Base-by-base conservation (phyloP, 1,140 invertebrate genomes). In the Drosophila nikananu region DNA sequence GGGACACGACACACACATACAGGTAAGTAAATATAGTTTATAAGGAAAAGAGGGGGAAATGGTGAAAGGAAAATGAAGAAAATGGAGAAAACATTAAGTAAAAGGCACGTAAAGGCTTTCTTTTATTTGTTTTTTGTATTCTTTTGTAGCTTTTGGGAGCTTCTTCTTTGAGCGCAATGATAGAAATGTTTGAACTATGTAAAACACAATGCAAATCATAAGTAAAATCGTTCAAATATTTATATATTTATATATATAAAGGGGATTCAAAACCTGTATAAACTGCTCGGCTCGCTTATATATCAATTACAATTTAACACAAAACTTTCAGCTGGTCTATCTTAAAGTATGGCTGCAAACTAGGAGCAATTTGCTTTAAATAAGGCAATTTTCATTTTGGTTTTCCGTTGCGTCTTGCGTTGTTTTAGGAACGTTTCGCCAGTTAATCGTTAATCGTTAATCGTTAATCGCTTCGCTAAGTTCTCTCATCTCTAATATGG, bases 131-230 rank as follows among this genome's bases (percentile, higher is more conserved):
- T 42, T 42, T 59, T 52, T 37, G 17, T 48, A n/a, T 41, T 48
- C 21, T 25, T 77, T 46, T 54, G 15, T 23, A 13, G 32, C 39
- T 41, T 75, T 44, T 44, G 39, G 30, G 42, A 30, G 19, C 44
- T 65, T 30, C 17, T 51, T 51, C n/a, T 51, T 52, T 12, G 65
- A 86, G 84, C 84, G 68, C 70, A 89, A 84, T 91, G 86, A 90
- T 90, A 90, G 86, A 90, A 90, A 90, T 90, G 76, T 89, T 90
- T 79, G 86, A 89, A 89, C 84, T 86, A 73, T 77, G 65, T 27
- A 19, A 35, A 83, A 80, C 62, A 42, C 17, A 78, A 70, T 73
- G 79, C 66, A 90, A 87, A 86, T 87, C 42, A 89, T 71, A 66
- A 52, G 15, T 51, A 87, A 70, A 87, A 62, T 59, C 60, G 61